phyloP scores from a whole-genome alignment of 2,888 invertebrate genomes.

The Drosophila histrio region DNA sequence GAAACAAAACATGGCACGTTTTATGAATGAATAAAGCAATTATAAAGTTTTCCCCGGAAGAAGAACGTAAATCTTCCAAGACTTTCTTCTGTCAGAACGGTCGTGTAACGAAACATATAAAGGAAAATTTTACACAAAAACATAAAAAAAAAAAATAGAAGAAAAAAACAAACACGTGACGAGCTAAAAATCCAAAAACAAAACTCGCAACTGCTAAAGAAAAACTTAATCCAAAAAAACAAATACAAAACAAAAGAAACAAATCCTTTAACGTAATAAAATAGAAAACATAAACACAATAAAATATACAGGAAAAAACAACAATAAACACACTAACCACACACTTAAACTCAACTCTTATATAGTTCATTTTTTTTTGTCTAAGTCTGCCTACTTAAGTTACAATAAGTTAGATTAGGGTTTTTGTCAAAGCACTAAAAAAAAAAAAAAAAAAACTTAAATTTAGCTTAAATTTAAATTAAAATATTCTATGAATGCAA shows the following conservation, averaged over 20 bases:
- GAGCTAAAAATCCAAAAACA: slow-evolving; percentile 10
- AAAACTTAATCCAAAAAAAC: background rate
- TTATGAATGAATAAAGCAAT: slow-evolving; percentile 29
- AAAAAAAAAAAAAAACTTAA: background rate
- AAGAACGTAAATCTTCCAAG: slow-evolving; percentile 18
- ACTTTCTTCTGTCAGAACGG: slow-evolving; percentile 20
- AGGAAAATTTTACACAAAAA: slow-evolving; percentile 1
- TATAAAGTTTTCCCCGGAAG: background rate
- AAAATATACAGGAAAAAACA: slow-evolving; percentile 4
- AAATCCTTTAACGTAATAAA: slow-evolving; percentile 8
- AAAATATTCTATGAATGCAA: slow-evolving; percentile 22
- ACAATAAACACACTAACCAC: slow-evolving; percentile 21
- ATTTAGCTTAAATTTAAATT: slow-evolving; percentile 37
- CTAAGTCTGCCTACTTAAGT: background rate
- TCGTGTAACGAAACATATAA: slow-evolving; percentile 27
- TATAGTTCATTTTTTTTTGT: background rate
- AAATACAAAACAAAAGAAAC: slow-evolving; percentile 2
- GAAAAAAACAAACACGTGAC: slow-evolving; percentile 17
- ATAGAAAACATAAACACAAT: slow-evolving; percentile 1
- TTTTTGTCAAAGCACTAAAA: slow-evolving; percentile 16
- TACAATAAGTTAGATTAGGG: background rate
- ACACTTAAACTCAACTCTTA: slow-evolving; percentile 1
- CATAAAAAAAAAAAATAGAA: background rate
- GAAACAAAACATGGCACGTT: slow-evolving; percentile 70
- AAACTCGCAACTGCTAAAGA: slow-evolving; percentile 39